Evolutionary conservation across 2,888 invertebrate species (phyloP).

Genomic region (Dromius quadrimaculatus): DNA sequence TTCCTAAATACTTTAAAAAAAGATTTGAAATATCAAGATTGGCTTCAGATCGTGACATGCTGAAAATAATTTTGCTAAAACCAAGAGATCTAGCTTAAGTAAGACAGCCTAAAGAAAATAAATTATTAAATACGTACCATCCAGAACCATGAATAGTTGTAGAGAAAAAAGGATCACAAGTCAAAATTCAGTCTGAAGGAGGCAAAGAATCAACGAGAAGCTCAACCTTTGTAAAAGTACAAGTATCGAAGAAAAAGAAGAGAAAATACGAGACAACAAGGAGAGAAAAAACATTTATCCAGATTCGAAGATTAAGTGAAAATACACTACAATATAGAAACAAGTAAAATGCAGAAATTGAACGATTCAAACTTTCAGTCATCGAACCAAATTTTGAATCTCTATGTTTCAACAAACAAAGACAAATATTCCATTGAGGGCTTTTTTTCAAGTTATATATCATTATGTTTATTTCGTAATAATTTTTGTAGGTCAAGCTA

Average conservation of each 20-base stretch:
- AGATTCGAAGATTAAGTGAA: neutral
- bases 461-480: too few species aligned
- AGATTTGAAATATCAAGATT: slow-evolving; percentile 8
- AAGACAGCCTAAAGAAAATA: neutral
- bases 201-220: neutral
- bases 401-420: too few species aligned
- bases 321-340: too few species aligned
- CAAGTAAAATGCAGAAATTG: too few species aligned
- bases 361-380: too few species aligned
- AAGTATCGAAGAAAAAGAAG: neutral
- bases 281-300: neutral
- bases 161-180: neutral
- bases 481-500: too few species aligned
- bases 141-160: neutral
- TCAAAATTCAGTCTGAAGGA: neutral
- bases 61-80: neutral
- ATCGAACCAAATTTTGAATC: too few species aligned
- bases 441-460: too few species aligned
- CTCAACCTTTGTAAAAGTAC: neutral
- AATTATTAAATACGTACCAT: neutral
- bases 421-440: too few species aligned
- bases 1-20: slow-evolving; percentile 9
- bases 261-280: neutral
- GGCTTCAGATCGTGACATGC: neutral
- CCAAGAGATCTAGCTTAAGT: neutral